Percentiles rank a stretch among this genome's conserved stretches.
Conservation (phyloP, 2,113 vertebrate species). For the Geothlypis trichas region DNA sequence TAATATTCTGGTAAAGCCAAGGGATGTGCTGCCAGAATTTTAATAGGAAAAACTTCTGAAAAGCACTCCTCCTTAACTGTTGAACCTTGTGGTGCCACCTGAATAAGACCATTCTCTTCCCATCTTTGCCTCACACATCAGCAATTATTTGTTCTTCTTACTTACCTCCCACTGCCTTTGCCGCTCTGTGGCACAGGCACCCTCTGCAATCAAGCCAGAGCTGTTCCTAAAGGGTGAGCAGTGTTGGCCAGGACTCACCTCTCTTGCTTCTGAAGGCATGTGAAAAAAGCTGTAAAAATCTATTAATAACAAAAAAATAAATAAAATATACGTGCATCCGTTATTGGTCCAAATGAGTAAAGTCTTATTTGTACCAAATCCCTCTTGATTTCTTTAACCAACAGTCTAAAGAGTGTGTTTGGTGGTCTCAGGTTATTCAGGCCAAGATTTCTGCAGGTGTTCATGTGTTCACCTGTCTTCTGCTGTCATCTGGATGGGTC, state of each 20-base stretch:
- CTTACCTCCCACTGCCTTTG: neutral
- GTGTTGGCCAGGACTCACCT: neutral
- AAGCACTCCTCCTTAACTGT: neutral
- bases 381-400: neutral
- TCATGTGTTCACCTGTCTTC: neutral
- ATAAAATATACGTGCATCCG: neutral
- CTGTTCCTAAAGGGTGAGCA: neutral
- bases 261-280: neutral
- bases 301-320: neutral
- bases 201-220: neutral
- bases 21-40: constrained; percentile 14
- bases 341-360: neutral
- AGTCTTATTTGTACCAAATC: neutral
- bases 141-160: neutral
- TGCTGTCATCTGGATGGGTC: neutral
- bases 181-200: neutral
- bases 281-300: neutral
- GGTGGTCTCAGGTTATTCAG: neutral
- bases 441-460: neutral
- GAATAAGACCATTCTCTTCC: neutral
- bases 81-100: neutral
- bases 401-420: neutral
- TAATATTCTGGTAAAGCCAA: constrained; percentile 14
- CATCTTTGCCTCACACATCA: neutral
- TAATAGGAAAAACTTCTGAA: neutral